Conservation (phyloP, 1,140 invertebrate genomes). For the Pogonomyrmex californicus region DNA sequence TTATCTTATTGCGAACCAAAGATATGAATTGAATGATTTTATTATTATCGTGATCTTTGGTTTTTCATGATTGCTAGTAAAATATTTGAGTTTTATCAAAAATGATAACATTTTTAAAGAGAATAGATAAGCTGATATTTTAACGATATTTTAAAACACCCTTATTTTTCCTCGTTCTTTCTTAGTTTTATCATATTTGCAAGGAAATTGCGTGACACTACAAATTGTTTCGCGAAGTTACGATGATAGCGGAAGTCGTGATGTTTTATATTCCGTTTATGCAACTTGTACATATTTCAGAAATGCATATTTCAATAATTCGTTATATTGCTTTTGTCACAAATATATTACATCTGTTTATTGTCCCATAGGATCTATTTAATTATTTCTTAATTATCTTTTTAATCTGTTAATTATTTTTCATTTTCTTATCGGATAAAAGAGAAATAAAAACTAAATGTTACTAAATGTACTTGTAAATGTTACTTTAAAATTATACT, state of each 20-base stretch:
- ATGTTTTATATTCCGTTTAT: conserved; percentile 4
- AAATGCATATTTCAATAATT: background rate
- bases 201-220: conserved; percentile 11
- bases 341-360: background rate
- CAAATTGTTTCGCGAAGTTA: background rate
- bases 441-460: background rate
- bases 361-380: background rate
- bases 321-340: background rate
- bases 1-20: background rate
- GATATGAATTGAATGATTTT: background rate
- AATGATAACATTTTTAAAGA: background rate
- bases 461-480: background rate
- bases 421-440: background rate
- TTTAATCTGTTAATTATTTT: background rate
- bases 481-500: background rate
- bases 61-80: background rate
- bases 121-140: background rate
- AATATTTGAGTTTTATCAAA: background rate
- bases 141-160: background rate
- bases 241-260: background rate
- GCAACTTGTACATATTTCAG: background rate
- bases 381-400: background rate
- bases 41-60: background rate
- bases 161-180: background rate
- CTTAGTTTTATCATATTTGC: background rate